Evolutionary conservation across 2,797 vertebrate species (phyloP), one percentile per base, ranked within the genome.

Genomic region (Tauraco hartlaubi): DNA sequence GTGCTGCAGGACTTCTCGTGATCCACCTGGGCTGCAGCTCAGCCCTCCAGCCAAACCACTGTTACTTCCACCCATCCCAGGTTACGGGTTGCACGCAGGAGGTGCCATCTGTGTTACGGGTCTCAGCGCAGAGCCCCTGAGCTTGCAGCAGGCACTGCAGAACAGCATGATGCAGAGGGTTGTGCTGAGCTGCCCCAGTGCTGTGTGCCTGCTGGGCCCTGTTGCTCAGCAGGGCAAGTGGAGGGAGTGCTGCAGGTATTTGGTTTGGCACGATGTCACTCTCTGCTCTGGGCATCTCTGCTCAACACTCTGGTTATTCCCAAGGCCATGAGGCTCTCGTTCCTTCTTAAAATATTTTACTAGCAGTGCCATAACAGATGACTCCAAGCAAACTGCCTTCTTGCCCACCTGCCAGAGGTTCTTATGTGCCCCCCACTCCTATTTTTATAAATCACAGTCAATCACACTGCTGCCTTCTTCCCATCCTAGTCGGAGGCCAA

Each of bases 141-240:
- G 18, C 37, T 78, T 26, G n/a, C 76, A 56, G 17, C 61, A 56
- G 82, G 55, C 16, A 9, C 37, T 29, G 52, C 11, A 29, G 28
- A 37, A 17, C 2, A 33, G 37, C 1, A 0, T 62, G 33, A 28
- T 1, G 9, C 29, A 35, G 46, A n/a, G 26, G 25, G 6, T 44
- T 23, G 7, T 9, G 29, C 35, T 1, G 4, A 29, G 39, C 68
- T 59, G 43, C 44, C 23, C 2, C 0, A 12, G 26, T 26, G 44
- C 46, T 28, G 9, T 17, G 41, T 71, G 52, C 4, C 12, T 59
- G 12, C 64, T 41, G 49, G 13, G 28, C 58, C 28, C 41, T 31
- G 2, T 25, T 58, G 29, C 62, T 74, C 31, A 6, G 54, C 12
- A 18, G 43, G 6, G 31, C 19, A 28, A 33, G 41, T 28, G 12